phyloP scores from a whole-genome alignment of 2,888 invertebrate genomes.

The Caenorhabditis drosophilae region DNA sequence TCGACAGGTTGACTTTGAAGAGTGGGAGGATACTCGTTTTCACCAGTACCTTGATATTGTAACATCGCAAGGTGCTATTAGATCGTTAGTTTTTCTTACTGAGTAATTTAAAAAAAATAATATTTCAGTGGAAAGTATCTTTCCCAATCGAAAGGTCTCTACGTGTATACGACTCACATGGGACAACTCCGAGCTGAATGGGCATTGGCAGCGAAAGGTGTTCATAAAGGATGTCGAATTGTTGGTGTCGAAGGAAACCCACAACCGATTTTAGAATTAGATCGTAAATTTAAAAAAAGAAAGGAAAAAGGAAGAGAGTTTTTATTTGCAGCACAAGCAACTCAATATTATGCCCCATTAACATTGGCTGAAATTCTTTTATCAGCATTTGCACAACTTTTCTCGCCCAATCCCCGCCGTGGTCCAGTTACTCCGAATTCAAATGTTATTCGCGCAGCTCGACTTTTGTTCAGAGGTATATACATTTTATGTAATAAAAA shows the following conservation, averaged over 20 bases:
- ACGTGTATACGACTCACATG: slow-evolving; percentile 23
- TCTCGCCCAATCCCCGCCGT: slow-evolving; percentile 1
- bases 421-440: slow-evolving; percentile 7
- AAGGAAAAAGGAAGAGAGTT: not conserved
- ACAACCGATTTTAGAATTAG: slow-evolving; percentile 31
- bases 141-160: slow-evolving; percentile 31
- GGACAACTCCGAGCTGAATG: slow-evolving; percentile 12
- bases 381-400: slow-evolving; percentile 12
- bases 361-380: slow-evolving; percentile 14
- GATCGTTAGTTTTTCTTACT: slow-evolving; percentile 9
- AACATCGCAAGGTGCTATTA: slow-evolving; percentile 30
- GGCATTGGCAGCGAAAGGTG: slow-evolving; percentile 30
- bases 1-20: slow-evolving; percentile 18
- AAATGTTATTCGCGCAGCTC: slow-evolving; percentile 9
- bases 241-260: slow-evolving; percentile 16
- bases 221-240: slow-evolving; percentile 35
- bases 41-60: slow-evolving; percentile 35
- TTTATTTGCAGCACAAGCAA: slow-evolving; percentile 28
- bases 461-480: slow-evolving; percentile 20
- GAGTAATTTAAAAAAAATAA: not conserved
- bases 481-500: not conserved
- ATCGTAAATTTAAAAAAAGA: slow-evolving; percentile 16
- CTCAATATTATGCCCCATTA: slow-evolving; percentile 26
- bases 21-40: slow-evolving; percentile 35
- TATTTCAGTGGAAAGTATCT: slow-evolving; percentile 31